Conservation (phyloP, 1,140 invertebrate species). For the Drusus annulatus region DNA sequence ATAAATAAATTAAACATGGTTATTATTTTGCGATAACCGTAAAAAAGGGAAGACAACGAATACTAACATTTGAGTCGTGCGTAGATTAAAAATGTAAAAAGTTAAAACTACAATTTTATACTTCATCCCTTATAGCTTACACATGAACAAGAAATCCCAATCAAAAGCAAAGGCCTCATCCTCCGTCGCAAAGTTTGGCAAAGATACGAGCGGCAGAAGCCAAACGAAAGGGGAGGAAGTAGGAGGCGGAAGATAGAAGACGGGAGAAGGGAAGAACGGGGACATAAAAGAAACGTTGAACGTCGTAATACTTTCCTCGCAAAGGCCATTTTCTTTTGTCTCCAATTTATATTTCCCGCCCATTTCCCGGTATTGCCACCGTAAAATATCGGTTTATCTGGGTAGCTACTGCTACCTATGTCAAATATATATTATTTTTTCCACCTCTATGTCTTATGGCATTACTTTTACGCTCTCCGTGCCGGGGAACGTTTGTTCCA, state of each 20-base stretch:
- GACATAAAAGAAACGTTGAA: slow-evolving; percentile 58
- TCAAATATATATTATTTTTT: slow-evolving; percentile 16
- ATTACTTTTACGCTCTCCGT: slow-evolving; percentile 38
- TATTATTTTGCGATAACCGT: too few species aligned
- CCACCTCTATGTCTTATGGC: slow-evolving; percentile 2
- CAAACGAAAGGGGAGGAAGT: too few species aligned
- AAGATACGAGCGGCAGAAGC: not conserved
- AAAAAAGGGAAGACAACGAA: too few species aligned
- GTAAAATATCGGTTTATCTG: slow-evolving; percentile 59
- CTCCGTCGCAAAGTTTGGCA: slow-evolving; percentile 13
- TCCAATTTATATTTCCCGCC: slow-evolving; percentile 58
- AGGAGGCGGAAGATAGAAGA: too few species aligned
- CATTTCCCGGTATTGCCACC: slow-evolving; percentile 58
- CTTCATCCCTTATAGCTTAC: too few species aligned
- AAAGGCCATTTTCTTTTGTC: slow-evolving; percentile 60
- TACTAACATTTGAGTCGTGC: too few species aligned
- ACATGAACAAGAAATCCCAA: not conserved
- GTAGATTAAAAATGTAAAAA: too few species aligned
- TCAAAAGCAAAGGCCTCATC: not conserved
- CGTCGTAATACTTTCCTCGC: slow-evolving; percentile 57
- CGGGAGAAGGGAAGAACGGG: not conserved
- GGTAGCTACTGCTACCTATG: not conserved
- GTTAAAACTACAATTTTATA: too few species aligned
- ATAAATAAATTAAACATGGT: too few species aligned
- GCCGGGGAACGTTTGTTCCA: slow-evolving; percentile 43